These are phyloP conservation scores for Bombus difficillimus DNA, from an alignment of 1,140 invertebrate genomes.

Conservation along the genomic window DNA sequence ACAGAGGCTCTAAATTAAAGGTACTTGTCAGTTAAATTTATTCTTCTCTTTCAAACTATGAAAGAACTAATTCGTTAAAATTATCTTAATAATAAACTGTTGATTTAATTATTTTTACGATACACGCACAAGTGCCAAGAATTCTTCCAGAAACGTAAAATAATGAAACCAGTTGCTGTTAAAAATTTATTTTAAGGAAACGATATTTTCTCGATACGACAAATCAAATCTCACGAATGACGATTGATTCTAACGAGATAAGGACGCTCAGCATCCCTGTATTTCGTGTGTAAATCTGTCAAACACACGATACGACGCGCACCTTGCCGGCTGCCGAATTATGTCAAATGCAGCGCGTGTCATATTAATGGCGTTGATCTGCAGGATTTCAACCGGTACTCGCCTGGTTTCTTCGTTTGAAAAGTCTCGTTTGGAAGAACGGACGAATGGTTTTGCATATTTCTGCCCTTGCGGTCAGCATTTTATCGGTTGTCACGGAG, in stretches of 20 bases:
- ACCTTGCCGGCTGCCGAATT: not conserved
- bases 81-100: too few relatives aligned
- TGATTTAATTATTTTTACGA: too few relatives aligned
- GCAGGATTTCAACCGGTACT: not conserved
- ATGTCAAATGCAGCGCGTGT: slow-evolving; percentile 15
- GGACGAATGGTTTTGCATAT: not conserved
- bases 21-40: not conserved
- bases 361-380: not conserved
- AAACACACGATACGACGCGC: not conserved
- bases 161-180: not conserved
- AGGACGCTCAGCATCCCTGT: not conserved
- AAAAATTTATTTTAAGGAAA: not conserved
- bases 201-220: not conserved
- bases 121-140: too few relatives aligned
- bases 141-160: too few relatives aligned
- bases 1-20: too few relatives aligned
- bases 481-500: slow-evolving; percentile 33
- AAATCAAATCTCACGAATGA: not conserved
- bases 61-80: too few relatives aligned
- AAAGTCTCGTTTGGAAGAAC: not conserved
- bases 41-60: too few relatives aligned
- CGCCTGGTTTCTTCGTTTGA: slow-evolving; percentile 1
- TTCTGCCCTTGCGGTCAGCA: not conserved
- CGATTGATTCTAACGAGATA: too few relatives aligned
- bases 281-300: slow-evolving; percentile 14